Evolutionary conservation across 2,113 vertebrate species (phyloP).

Genomic region (Pseudopipra pipra): DNA sequence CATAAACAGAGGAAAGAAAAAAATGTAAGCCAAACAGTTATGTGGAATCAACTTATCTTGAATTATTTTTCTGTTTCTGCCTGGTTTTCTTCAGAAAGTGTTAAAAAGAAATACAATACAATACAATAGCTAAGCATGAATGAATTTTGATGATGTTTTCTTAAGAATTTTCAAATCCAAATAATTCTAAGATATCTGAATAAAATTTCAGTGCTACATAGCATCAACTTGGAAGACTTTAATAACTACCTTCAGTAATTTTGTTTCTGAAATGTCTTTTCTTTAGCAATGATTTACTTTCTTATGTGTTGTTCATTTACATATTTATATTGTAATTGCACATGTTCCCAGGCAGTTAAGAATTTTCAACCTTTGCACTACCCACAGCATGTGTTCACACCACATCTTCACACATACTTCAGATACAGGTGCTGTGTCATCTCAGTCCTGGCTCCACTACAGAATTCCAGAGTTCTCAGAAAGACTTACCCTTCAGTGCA

Average conservation of each 20-base stretch:
- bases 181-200: background rate
- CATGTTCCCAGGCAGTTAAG: background rate
- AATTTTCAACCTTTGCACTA: slow-evolving; percentile 2
- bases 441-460: background rate
- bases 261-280: background rate
- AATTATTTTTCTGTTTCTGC: background rate
- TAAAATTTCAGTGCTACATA: background rate
- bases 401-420: background rate
- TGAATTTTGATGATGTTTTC: background rate
- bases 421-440: background rate
- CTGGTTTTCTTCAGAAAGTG: background rate
- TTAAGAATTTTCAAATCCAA: background rate
- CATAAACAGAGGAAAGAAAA: background rate
- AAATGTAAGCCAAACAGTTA: background rate
- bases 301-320: background rate
- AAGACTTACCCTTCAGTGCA: background rate
- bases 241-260: background rate
- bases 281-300: background rate
- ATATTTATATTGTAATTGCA: slow-evolving; percentile 1
- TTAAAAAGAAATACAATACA: background rate
- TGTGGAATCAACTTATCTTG: background rate
- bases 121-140: background rate
- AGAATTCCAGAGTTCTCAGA: background rate
- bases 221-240: background rate
- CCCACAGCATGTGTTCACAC: background rate